phyloP scores from a whole-genome alignment of 2,113 vertebrate species.

The Cepphus grylle region DNA sequence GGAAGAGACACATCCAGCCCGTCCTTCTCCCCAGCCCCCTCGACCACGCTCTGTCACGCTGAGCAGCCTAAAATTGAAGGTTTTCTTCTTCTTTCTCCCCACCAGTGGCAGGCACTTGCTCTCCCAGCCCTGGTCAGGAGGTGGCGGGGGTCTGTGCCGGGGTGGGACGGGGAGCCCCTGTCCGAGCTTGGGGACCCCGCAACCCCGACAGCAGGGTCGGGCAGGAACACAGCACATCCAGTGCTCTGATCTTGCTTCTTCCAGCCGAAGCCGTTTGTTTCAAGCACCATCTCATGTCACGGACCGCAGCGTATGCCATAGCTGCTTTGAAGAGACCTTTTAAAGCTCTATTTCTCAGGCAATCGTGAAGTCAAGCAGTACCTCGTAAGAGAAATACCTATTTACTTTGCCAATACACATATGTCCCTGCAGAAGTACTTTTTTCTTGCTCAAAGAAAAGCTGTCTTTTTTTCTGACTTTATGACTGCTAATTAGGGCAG shows the following conservation, averaged over 20 bases:
- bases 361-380: neutral
- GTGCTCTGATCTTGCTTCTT: neutral
- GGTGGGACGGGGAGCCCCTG: neutral
- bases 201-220: neutral
- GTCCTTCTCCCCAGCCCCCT: neutral
- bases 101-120: accelerated
- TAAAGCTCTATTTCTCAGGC: neutral
- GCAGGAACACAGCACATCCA: neutral
- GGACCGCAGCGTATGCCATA: accelerated
- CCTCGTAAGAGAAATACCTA: neutral
- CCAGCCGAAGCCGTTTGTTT: neutral
- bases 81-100: too few relatives aligned
- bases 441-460: neutral
- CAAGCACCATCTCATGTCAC: neutral
- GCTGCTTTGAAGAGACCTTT: neutral
- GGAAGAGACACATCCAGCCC: neutral
- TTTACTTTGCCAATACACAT: neutral
- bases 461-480: neutral
- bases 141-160: too few relatives aligned
- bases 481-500: neutral
- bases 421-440: neutral
- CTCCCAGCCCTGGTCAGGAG: too few relatives aligned
- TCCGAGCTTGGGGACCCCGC: too few relatives aligned
- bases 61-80: neutral
- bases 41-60: accelerated